Evolutionary conservation across 2,113 vertebrate genomes (phyloP).

Genomic region (zebrafish (Danio rerio)): GRCz12tu NC_133178.1:37334501-37335000

Average conservation of each 20-base stretch:
- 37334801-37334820: not conserved
- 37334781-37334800: not conserved
- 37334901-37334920: too few relatives aligned
- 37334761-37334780: not conserved
- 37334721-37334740: not conserved
- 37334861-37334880: not conserved
- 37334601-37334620: constrained; percentile 19
- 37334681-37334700: not conserved
- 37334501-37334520: constrained; percentile 21
- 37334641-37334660: not conserved
- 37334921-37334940: too few relatives aligned
- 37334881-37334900: too few relatives aligned
- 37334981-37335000: too few relatives aligned
- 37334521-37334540: constrained; percentile 12
- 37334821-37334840: too few relatives aligned
- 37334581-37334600: not conserved
- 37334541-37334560: not conserved
- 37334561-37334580: constrained; percentile 8
- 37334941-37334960: too few relatives aligned
- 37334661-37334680: not conserved
- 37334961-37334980: too few relatives aligned
- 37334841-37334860: too few relatives aligned
- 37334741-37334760: too few relatives aligned
- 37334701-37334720: not conserved
- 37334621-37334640: not conserved